A percentile compares a stretch with the other conserved stretches of the same genome.
Evolutionary conservation across 2,113 vertebrate genomes (phyloP).

Genomic region (Lycaon pictus): DNA sequence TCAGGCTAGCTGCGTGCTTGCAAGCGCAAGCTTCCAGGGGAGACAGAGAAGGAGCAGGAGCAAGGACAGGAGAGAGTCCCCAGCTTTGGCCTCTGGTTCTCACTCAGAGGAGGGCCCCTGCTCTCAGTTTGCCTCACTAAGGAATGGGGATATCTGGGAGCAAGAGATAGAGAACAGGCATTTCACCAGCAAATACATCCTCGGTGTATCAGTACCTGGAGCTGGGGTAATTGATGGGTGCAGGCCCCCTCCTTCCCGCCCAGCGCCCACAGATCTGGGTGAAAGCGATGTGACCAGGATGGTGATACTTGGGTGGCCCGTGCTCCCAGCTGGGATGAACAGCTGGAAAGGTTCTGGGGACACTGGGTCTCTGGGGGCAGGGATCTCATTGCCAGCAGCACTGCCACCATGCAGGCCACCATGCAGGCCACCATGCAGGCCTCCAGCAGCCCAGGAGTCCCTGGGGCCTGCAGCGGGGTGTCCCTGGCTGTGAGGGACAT

Average conservation of each 20-base stretch:
- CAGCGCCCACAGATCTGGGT: not conserved
- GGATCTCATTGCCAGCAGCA: not conserved
- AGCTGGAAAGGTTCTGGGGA: not conserved
- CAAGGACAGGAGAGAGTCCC: not conserved
- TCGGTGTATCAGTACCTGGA: not conserved
- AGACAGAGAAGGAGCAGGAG: not conserved
- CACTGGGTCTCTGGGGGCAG: not conserved
- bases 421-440: not conserved
- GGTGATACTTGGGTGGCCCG: not conserved
- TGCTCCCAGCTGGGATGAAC: not conserved
- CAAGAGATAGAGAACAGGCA: not conserved
- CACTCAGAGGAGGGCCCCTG: not conserved
- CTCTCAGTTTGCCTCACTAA: not conserved
- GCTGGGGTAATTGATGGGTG: not conserved
- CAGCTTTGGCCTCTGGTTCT: not conserved
- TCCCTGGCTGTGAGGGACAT: too few species aligned
- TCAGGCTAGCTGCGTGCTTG: not conserved
- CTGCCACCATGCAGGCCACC: not conserved
- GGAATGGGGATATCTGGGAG: not conserved
- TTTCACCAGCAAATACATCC: not conserved
- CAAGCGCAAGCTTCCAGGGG: not conserved
- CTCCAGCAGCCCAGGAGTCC: not conserved
- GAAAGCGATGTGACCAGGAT: not conserved
- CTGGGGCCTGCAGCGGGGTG: too few species aligned
- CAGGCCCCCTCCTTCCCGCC: fast-evolving